These are phyloP conservation scores for Latheticus oryzae DNA, from an alignment of 2,888 invertebrate species.

Conservation along the genomic window DNA sequence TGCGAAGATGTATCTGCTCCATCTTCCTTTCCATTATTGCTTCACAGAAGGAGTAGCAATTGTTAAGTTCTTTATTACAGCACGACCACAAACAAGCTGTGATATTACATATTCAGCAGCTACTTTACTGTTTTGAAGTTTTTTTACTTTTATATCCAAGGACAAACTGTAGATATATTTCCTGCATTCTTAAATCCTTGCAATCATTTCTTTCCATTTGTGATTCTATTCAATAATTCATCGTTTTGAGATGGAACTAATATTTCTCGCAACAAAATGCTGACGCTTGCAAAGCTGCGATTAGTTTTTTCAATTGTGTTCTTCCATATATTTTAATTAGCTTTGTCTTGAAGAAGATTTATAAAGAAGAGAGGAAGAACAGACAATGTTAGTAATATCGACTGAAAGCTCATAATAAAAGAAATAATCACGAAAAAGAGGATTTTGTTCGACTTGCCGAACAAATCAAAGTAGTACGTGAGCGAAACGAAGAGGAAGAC, in stretches of 20 bases:
- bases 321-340: conserved; percentile 36
- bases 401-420: conserved; percentile 35
- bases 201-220: conserved; percentile 42
- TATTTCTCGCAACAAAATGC: conserved; percentile 13
- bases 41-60: conserved; percentile 34
- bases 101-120: conserved; percentile 4
- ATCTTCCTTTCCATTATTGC: conserved; percentile 47
- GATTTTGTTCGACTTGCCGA: conserved; percentile 37
- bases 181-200: no score
- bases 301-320: conserved; percentile 19
- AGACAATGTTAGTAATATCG: conserved; percentile 39
- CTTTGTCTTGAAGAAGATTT: conserved; percentile 17
- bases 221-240: conserved; percentile 29
- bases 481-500: conserved; percentile 39
- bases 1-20: conserved; percentile 38
- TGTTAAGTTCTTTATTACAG: conserved; percentile 28
- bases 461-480: conserved; percentile 45
- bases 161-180: not conserved
- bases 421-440: conserved; percentile 41
- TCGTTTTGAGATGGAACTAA: conserved; percentile 22
- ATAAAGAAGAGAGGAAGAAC: conserved; percentile 12
- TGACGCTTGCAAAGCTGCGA: conserved; percentile 1
- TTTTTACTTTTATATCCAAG: not conserved
- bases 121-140: conserved; percentile 7
- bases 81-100: conserved; percentile 5